phyloP scores from a whole-genome alignment of 2,888 invertebrate genomes.

The Mythimna impura region DNA sequence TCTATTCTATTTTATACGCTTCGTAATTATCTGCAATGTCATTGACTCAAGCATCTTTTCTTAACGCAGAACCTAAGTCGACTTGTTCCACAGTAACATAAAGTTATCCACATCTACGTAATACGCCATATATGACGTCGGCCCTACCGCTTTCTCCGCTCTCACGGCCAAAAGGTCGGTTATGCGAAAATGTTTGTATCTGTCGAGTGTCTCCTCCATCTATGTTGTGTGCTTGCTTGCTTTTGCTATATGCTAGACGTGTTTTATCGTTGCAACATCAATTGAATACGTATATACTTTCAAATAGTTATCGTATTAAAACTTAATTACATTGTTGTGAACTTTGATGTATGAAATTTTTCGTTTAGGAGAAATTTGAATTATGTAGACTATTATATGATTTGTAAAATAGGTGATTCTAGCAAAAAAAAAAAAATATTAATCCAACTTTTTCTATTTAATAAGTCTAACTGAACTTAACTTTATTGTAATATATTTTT shows the following conservation, averaged over 20 bases:
- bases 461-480: no score
- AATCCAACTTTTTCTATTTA: no score
- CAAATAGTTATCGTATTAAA: constrained; percentile 35
- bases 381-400: neutral
- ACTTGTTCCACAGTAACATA: constrained; percentile 24
- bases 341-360: neutral
- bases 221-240: constrained; percentile 17
- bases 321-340: constrained; percentile 4
- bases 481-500: no score
- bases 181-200: constrained; percentile 56
- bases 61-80: neutral
- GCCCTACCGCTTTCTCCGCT: constrained; percentile 62
- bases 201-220: constrained; percentile 25
- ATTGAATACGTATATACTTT: constrained; percentile 24
- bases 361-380: neutral
- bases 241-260: constrained; percentile 25
- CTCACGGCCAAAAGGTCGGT: constrained; percentile 65
- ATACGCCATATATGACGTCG: constrained; percentile 33
- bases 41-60: neutral
- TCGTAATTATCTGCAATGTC: constrained; percentile 1
- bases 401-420: neutral
- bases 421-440: no score
- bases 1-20: neutral
- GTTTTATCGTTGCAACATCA: constrained; percentile 17
- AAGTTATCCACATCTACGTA: constrained; percentile 38